Evolutionary conservation across 2,888 invertebrate species (phyloP).

Genomic region (Nomada goodeniana): DNA sequence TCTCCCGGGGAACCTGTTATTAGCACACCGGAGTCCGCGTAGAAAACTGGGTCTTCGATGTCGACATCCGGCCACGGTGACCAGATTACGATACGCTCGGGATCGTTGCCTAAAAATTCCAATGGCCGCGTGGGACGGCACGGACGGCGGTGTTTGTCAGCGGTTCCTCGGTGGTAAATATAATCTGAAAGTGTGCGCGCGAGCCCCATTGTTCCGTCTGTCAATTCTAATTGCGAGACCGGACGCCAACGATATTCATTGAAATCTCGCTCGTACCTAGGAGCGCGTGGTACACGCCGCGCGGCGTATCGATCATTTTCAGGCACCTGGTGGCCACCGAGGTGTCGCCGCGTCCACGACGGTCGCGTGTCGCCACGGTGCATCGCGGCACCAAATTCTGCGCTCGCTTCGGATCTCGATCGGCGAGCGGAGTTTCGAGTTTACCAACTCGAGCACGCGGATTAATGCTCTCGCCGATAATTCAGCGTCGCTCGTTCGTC

Average conservation of each 20-base stretch:
- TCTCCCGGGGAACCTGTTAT: conserved; percentile 51
- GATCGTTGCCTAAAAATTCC: conserved; percentile 67
- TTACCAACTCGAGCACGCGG: too few species aligned
- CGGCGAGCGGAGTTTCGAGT: too few species aligned
- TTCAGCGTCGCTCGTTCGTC: too few species aligned
- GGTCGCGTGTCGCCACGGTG: background rate
- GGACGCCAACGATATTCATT: conserved; percentile 54
- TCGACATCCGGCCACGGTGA: conserved; percentile 50
- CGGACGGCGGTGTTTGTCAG: conserved; percentile 29
- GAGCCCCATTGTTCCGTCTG: conserved; percentile 72
- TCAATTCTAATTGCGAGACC: conserved; percentile 70
- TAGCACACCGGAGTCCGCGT: conserved; percentile 25
- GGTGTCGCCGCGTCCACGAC: conserved; percentile 20
- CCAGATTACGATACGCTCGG: conserved; percentile 57
- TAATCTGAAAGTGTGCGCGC: conserved; percentile 26
- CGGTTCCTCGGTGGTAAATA: conserved; percentile 38
- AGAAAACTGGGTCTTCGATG: conserved; percentile 39
- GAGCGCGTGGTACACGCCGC: conserved; percentile 52
- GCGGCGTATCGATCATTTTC: conserved; percentile 63
- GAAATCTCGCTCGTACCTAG: conserved; percentile 49
- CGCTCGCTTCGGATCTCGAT: background rate
- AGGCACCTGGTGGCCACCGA: conserved; percentile 47
- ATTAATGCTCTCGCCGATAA: too few species aligned
- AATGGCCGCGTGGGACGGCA: conserved; percentile 65
- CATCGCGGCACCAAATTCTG: background rate